A percentile compares a stretch with the other conserved stretches of the same genome.
Conservation (phyloP, 1,140 invertebrate species). For the Brachionus sp. region DNA sequence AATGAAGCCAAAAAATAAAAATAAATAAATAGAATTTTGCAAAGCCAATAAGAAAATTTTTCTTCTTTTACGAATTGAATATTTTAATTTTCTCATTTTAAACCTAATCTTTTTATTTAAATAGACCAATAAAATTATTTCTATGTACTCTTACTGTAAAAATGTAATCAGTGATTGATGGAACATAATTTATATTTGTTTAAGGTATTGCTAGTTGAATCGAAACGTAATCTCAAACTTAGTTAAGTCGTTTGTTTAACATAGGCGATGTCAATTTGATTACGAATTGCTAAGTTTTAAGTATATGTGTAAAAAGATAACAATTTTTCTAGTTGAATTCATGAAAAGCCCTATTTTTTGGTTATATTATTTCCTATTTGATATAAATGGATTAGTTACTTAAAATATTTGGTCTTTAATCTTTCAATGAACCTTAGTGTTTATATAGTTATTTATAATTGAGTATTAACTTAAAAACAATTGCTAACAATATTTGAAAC, state of each 20-base stretch:
- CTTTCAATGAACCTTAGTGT: constrained; percentile 26
- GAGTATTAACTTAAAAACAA: constrained; percentile 21
- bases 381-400: constrained; percentile 13
- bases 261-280: constrained; percentile 34
- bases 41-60: not conserved
- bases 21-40: not conserved
- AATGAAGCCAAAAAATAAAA: not conserved
- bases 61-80: not conserved
- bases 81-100: not conserved
- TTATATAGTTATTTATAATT: constrained; percentile 22
- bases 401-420: constrained; percentile 22
- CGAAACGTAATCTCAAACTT: constrained; percentile 1
- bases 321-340: constrained; percentile 11
- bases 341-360: not conserved
- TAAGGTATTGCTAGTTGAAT: not conserved
- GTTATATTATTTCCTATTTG: not conserved
- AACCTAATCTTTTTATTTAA: not conserved
- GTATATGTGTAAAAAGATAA: constrained; percentile 14
- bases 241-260: not conserved
- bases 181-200: not conserved
- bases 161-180: constrained; percentile 20
- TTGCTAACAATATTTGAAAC: not conserved
- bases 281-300: constrained; percentile 17
- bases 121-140: constrained; percentile 7
- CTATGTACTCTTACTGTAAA: not conserved